Evolutionary conservation across 2,113 vertebrate species (phyloP).

Genomic region (Isurus oxyrinchus): DNA sequence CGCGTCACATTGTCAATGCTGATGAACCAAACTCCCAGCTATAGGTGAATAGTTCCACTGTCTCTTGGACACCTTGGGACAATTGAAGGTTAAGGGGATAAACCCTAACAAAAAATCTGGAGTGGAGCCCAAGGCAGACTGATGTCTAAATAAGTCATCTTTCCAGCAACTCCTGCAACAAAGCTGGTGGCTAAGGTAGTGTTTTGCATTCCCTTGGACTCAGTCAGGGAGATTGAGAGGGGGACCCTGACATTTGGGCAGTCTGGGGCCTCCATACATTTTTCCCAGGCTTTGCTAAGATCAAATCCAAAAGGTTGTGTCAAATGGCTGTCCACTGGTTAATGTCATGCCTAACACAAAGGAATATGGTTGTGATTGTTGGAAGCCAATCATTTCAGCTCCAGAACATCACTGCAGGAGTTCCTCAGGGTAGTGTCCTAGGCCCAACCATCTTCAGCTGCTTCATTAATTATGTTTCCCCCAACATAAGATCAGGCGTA

Average conservation of each 20-base stretch:
- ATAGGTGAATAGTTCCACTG: background rate
- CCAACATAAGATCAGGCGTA: too few relatives aligned
- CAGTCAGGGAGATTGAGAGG: background rate
- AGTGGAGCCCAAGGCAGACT: background rate
- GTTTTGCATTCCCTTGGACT: background rate
- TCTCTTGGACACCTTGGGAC: background rate
- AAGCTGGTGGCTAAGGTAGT: background rate
- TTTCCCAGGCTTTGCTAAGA: background rate
- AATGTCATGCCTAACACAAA: too few relatives aligned
- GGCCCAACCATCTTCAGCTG: too few relatives aligned
- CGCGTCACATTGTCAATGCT: too few relatives aligned
- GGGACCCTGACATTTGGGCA: background rate
- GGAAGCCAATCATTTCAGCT: too few relatives aligned
- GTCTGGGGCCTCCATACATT: too few relatives aligned
- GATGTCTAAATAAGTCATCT: background rate
- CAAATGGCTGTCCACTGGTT: background rate
- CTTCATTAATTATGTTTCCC: too few relatives aligned
- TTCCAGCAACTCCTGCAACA: background rate
- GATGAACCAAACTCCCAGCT: too few relatives aligned
- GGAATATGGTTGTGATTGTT: too few relatives aligned
- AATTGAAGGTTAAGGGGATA: background rate
- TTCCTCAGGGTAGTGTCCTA: too few relatives aligned
- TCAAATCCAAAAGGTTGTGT: background rate
- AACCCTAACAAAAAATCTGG: background rate
- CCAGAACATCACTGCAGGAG: too few relatives aligned